Base-by-base conservation (phyloP, 2,113 vertebrate species). In the Heloderma charlesbogerti region DNA sequence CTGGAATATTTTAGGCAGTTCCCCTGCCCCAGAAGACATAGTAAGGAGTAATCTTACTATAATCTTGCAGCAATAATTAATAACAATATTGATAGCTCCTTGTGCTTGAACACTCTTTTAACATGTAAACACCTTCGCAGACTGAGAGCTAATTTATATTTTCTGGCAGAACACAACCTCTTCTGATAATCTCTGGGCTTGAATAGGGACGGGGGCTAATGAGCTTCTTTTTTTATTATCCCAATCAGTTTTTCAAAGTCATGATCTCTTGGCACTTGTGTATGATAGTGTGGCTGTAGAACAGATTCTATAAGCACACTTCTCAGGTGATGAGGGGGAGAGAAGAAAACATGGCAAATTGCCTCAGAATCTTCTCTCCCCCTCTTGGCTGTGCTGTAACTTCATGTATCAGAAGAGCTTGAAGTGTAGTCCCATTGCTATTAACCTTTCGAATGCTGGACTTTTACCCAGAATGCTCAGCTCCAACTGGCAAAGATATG, bases 391-490 rank as follows among this genome's bases (percentile, higher is more conserved):
- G 31, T 54, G 48, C 25, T 37, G 34, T n/a, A 86, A 60, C 43
- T 88, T 88, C 74, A 40, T 63, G 27, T 60, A 45, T 34, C 29
- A 34, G n/a, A 88, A 48, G 63, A 60, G 25, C 25, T 40, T 78
- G 86, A 79, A 43, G 43, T 66, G 31, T 48, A 88, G 74, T 40
- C 87, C 57, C 74, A 78, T 77, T 66, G 57, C 74, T 63, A 79
- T 79, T 78, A 88, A 79, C 72, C 29, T 79, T 79, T 79, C 3
- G 34, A 60, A 54, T 88, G 74, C 37, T 86, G 84, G 66, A n/a
- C 51, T 48, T 71, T 45, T 72, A 72, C 43, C 18, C 84, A 86
- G 84, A 72, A 51, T 3, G 2, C 63, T 86, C 37, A 78, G 51
- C 86, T 77, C 48, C 34, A 88, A n/a, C 12, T 79, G 54, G 27